phyloP scores from a whole-genome alignment of 2,888 invertebrate genomes.

The Agrilus cyanescens region DNA sequence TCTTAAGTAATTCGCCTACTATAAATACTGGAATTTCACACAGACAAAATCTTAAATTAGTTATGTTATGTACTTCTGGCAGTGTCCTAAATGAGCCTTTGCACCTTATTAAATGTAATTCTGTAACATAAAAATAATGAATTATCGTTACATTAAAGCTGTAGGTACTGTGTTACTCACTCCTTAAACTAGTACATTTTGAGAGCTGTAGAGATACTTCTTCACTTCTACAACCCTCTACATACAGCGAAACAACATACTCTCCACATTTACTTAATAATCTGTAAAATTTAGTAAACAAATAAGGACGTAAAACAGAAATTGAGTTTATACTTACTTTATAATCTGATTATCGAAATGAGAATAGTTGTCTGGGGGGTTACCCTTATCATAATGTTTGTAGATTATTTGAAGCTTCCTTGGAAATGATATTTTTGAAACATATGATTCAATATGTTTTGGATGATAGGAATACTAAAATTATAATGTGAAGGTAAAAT shows the following conservation, averaged over 20 bases:
- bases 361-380: conserved; percentile 18
- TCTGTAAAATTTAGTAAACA: conserved; percentile 13
- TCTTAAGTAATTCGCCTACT: conserved; percentile 20
- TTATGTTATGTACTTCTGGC: conserved; percentile 17
- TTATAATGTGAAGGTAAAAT: background rate
- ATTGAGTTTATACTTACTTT: conserved; percentile 17
- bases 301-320: background rate
- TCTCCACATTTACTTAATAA: conserved; percentile 22
- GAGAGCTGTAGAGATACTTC: conserved; percentile 18
- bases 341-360: conserved; percentile 21
- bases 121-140: conserved; percentile 14
- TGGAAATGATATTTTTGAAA: conserved; percentile 21
- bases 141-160: background rate
- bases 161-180: conserved; percentile 13
- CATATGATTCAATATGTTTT: conserved; percentile 22
- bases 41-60: conserved; percentile 16
- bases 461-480: conserved; percentile 3
- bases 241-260: conserved; percentile 17
- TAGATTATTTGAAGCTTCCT: conserved; percentile 21
- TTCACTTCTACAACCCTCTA: conserved; percentile 23
- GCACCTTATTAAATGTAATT: conserved; percentile 19
- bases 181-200: conserved; percentile 22
- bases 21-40: conserved; percentile 22
- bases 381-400: conserved; percentile 18
- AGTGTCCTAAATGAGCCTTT: conserved; percentile 23